phyloP scores from a whole-genome alignment of 2,113 vertebrate species.

The Acrocephalus arundinaceus region DNA sequence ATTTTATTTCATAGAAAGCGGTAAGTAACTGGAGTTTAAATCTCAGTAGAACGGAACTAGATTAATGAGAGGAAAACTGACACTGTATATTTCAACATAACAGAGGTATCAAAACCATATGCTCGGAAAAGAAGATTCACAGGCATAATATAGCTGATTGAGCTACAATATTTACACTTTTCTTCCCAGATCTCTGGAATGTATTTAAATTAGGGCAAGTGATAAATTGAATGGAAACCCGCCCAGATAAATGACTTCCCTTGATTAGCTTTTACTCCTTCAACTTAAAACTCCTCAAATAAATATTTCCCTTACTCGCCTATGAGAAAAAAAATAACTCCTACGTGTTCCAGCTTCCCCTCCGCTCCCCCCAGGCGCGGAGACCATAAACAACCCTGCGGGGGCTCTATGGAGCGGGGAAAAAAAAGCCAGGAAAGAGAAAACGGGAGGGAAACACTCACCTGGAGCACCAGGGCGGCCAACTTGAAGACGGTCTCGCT shows the following conservation, averaged over 20 bases:
- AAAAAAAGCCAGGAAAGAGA: neutral
- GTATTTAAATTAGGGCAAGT: neutral
- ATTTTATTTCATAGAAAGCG: neutral
- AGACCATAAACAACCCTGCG: fast-evolving
- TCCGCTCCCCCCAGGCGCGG: neutral
- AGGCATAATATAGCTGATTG: neutral
- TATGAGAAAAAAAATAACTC: neutral
- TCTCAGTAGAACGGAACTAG: neutral
- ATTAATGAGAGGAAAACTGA: neutral
- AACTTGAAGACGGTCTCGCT: slow-evolving; percentile 91
- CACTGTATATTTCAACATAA: neutral
- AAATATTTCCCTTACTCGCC: neutral
- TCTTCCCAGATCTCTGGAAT: neutral
- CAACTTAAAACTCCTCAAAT: neutral
- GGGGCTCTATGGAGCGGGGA: fast-evolving
- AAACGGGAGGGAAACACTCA: slow-evolving; percentile 59
- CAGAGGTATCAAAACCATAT: neutral
- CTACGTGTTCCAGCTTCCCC: neutral
- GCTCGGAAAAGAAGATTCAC: neutral
- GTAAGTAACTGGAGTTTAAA: neutral
- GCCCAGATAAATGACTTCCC: neutral
- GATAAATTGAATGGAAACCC: neutral
- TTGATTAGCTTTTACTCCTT: neutral
- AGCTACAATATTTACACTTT: neutral
- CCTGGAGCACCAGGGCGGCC: slow-evolving; percentile 91